These are phyloP conservation scores for Zygogramma bicolorata DNA, from an alignment of 2,888 invertebrate species.

Conservation along the genomic window DNA sequence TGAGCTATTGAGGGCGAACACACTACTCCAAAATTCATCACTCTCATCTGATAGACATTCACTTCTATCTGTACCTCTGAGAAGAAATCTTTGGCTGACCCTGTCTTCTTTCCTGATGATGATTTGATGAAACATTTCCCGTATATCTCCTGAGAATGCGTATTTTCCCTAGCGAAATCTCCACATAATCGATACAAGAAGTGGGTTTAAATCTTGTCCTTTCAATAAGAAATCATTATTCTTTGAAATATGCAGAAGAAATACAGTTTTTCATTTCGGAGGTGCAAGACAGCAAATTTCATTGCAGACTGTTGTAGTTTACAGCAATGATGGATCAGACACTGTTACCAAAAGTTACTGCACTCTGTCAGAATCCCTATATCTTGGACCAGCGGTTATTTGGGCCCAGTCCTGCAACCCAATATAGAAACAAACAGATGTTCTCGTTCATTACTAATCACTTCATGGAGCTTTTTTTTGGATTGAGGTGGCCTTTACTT, in stretches of 20 bases:
- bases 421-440: too few relatives aligned
- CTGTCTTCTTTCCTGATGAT: neutral
- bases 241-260: too few relatives aligned
- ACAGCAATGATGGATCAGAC: too few relatives aligned
- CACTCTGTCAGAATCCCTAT: too few relatives aligned
- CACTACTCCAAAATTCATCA: neutral
- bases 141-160: neutral
- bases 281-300: neutral
- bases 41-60: neutral
- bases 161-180: neutral
- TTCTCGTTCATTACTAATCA: neutral
- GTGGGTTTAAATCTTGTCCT: neutral
- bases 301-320: neutral
- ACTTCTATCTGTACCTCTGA: neutral
- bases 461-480: too few relatives aligned
- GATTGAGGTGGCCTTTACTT: too few relatives aligned
- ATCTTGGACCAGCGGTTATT: too few relatives aligned
- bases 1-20: neutral
- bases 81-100: neutral
- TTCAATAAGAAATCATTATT: neutral
- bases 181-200: too few relatives aligned
- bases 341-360: too few relatives aligned
- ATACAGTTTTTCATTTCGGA: neutral
- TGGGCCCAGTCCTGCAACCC: too few relatives aligned
- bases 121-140: neutral